Base-by-base conservation (phyloP, 2,797 vertebrate genomes). In the Momotus momota region DNA sequence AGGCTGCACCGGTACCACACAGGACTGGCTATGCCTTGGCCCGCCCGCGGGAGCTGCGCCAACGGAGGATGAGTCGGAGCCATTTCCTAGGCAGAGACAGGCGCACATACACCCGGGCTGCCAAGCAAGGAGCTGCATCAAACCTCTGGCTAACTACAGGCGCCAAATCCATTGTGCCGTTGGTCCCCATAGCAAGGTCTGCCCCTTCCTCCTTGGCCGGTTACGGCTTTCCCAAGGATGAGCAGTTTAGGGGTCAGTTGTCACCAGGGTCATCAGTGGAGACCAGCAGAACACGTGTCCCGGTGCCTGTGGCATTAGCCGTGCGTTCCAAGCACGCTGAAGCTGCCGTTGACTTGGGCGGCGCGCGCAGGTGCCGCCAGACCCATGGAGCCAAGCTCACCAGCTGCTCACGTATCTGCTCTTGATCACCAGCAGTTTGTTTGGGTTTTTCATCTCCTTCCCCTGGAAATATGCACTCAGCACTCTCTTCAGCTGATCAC, bases 41-140 rank as follows among this genome's bases (percentile, higher is more conserved):
- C 69, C 75, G 91, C 84, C 74, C 3, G 3, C 0, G 43, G 82
- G 62, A 14, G 14, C 92, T 54, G 65, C 8, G 13, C 2, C 86
- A 79, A 85, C 2, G 4, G 26, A 85, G 60, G 67, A 66, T 86
- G 84, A 92, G 75, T 57, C 49, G 82, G 54, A 92, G 81, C 72
- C 11, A 3, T 54, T 62, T 83, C 85, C 75, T 70, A 86, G 54
- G 43, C 83, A 83, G 70, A 66, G 27, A 67, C 21, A 52, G 65
- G 81, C 1, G 0, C 84, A 55, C 1, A 3, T 74, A 71, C 46
- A 12, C 0, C 0, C 0, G 2, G 55, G n/a, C 9, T 4, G 82
- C 60, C 2, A 3, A 86, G 74, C 65, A 72, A 74, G 45, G 31
- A 86, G 70, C 71, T 66, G 62, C 45, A 71, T 43, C 74, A 49